phyloP scores from a whole-genome alignment of 1,140 invertebrate genomes.

The Calliopsis andreniformis region DNA sequence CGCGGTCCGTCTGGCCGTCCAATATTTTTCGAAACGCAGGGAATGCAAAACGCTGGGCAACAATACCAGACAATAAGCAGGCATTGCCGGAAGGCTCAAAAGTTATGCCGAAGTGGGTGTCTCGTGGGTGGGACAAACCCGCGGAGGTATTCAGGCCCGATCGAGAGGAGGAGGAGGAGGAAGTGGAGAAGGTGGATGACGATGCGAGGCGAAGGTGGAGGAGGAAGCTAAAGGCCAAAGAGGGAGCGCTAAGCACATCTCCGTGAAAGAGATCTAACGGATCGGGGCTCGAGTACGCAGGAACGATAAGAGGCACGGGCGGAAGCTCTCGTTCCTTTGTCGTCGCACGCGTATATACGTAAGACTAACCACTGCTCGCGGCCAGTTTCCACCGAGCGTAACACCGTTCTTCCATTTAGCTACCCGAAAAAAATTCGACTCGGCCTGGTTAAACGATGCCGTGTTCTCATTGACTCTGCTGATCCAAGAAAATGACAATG shows the following conservation, averaged over 20 bases:
- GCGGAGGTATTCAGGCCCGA: conserved; percentile 48
- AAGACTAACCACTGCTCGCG: conserved; percentile 46
- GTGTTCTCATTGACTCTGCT: conserved; percentile 19
- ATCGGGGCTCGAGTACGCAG: conserved; percentile 56
- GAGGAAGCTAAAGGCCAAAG: conserved; percentile 60
- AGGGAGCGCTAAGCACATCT: conserved; percentile 51
- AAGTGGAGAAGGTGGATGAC: conserved; percentile 5
- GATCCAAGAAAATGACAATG: neutral
- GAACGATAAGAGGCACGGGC: conserved; percentile 56
- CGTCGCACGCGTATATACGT: conserved; percentile 53
- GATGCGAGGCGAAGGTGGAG: conserved; percentile 13
- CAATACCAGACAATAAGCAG: conserved; percentile 59
- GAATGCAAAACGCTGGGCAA: conserved; percentile 37
- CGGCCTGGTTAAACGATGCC: conserved; percentile 24
- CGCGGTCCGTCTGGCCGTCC: neutral
- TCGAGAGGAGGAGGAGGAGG: conserved; percentile 39
- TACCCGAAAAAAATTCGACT: conserved; percentile 66
- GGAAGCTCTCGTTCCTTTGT: conserved; percentile 64
- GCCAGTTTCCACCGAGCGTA: conserved; percentile 46
- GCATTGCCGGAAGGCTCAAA: conserved; percentile 57
- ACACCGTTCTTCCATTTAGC: conserved; percentile 79
- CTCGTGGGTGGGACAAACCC: conserved; percentile 65
- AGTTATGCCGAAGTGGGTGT: conserved; percentile 63
- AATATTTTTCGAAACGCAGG: conserved; percentile 25
- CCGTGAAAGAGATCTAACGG: conserved; percentile 64